Percentiles rank a stretch among this genome's conserved stretches.
These are phyloP conservation scores for Pantherophis vulpinus DNA, from an alignment of 2,797 vertebrate species.

Conservation along the genomic window DNA sequence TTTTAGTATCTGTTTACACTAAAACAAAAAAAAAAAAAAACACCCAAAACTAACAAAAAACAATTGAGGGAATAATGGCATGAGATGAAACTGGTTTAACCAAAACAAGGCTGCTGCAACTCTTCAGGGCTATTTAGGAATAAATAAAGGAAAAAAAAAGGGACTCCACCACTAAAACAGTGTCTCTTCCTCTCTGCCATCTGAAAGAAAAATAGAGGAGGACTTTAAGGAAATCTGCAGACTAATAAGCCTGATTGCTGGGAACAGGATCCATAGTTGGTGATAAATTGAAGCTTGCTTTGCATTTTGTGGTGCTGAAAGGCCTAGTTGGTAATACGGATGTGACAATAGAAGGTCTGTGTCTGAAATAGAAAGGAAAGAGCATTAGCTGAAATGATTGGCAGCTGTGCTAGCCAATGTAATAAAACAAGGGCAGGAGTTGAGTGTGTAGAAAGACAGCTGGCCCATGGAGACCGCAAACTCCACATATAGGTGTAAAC, in stretches of 20 bases:
- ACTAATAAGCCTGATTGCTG: neutral
- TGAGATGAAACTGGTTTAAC: slow-evolving; percentile 16
- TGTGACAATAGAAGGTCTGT: slow-evolving; percentile 35
- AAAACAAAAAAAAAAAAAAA: neutral
- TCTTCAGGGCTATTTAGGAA: slow-evolving; percentile 40
- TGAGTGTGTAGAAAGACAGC: slow-evolving; percentile 20
- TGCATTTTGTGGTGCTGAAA: slow-evolving; percentile 12
- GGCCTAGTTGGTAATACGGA: slow-evolving; percentile 38
- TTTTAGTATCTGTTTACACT: slow-evolving; percentile 7
- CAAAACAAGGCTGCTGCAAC: slow-evolving; percentile 27
- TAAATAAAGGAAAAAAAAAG: slow-evolving; percentile 44
- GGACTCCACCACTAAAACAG: slow-evolving; percentile 41
- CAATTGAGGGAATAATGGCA: slow-evolving; percentile 11
- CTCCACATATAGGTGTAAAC: slow-evolving; percentile 56
- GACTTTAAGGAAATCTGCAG: neutral
- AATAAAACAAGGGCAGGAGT: slow-evolving; percentile 35
- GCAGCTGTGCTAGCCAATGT: slow-evolving; percentile 9
- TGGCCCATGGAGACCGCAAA: slow-evolving; percentile 17
- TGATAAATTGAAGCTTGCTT: neutral
- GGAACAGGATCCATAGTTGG: neutral
- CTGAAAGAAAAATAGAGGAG: neutral
- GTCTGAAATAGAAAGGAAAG: slow-evolving; percentile 48
- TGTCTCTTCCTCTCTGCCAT: slow-evolving; percentile 18
- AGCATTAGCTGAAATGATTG: slow-evolving; percentile 27
- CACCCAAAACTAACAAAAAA: no score